Base-by-base conservation (phyloP, 1,140 invertebrate genomes). In the Drosophila insularis region DNA sequence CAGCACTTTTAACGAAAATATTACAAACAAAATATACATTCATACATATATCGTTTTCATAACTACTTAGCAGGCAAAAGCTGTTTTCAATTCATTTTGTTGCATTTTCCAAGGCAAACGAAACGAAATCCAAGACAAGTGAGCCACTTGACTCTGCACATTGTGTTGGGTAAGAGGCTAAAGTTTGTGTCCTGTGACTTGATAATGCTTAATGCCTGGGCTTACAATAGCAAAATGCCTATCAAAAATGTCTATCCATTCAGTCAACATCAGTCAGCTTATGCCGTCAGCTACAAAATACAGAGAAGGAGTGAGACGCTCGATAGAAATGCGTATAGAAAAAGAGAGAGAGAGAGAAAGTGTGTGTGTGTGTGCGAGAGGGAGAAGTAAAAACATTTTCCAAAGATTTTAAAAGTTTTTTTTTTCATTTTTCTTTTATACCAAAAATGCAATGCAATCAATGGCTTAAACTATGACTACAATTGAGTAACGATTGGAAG, bases 401-500 rank as follows among this genome's bases (percentile, higher is more conserved):
- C 59, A 67, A 69, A 72, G 75, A 71, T 78, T 74, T 75, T 81
- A 86, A 85, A 78, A 86, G 74, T 62, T 81, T 60, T 60, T 70
- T 43, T 23, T 72, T 32, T 56, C 54, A 13, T 46, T 46, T 35
- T 23, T 69, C 46, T 32, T 1, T n/a, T 35, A 58, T 56, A 60
- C 61, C 65, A 81, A 71, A 85, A 85, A 85, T 60, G 37, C 78
- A 81, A 85, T 81, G 81, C 81, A 85, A 85, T 85, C 81, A 85
- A 85, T 85, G 81, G 81, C 81, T 86, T 81, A 85, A 78, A 78
- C 70, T 73, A 68, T 58, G 43, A 80, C 59, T 61, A 65, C 55
- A 58, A 56, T 63, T 27, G 39, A 59, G 50, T 10, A 50, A 11
- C 21, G 43, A 50, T 50, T 50, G 43, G 19, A n/a, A 10, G 43